Conservation (phyloP, 1,140 invertebrate genomes). For the Ganaspis sp. region DNA sequence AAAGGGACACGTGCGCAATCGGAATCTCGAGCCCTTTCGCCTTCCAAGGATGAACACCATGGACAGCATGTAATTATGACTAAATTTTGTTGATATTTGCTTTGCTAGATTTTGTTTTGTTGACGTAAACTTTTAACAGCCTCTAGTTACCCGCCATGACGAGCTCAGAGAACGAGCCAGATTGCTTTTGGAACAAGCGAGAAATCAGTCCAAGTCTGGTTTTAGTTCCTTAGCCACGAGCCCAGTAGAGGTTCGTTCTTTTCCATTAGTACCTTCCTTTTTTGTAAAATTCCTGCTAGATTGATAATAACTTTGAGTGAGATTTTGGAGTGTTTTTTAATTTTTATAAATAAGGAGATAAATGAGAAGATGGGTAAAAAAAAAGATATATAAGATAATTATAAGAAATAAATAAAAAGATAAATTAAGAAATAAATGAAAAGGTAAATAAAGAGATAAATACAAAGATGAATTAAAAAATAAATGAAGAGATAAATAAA, state of each 20-base stretch:
- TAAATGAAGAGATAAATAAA: no score
- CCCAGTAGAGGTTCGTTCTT: constrained; percentile 73
- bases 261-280: constrained; percentile 35
- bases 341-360: no score
- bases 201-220: constrained; percentile 80
- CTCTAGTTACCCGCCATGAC: constrained; percentile 86
- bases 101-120: constrained; percentile 39
- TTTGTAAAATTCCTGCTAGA: neutral
- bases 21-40: constrained; percentile 68
- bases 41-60: constrained; percentile 65
- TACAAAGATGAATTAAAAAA: no score
- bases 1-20: constrained; percentile 67
- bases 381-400: no score
- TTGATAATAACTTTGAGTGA: neutral
- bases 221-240: constrained; percentile 68
- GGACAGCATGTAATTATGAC: constrained; percentile 71
- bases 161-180: constrained; percentile 93
- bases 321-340: constrained; percentile 7
- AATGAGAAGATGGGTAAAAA: no score
- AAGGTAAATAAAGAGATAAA: no score
- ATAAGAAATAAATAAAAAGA: no score
- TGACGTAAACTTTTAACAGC: constrained; percentile 75
- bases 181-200: constrained; percentile 91
- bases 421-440: no score
- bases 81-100: constrained; percentile 25